A percentile compares a stretch with the other conserved stretches of the same genome.
Evolutionary conservation across 2,113 vertebrate genomes (phyloP).

Genomic region (Paracanthobrama guichenoti): DNA sequence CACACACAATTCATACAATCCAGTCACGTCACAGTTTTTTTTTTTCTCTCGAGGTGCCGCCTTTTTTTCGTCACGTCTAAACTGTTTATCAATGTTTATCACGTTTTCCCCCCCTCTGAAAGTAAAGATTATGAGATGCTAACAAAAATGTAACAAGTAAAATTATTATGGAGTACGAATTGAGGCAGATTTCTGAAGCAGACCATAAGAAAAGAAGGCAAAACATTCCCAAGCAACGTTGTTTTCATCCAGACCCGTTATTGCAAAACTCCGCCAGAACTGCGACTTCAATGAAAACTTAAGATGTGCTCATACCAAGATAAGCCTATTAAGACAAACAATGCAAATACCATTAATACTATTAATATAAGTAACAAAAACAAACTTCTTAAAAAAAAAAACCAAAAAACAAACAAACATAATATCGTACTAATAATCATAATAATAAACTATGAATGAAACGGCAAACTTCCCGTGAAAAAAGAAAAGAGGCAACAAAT

Average conservation of each 20-base stretch:
- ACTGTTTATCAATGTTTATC: not conserved
- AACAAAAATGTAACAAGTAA: fast-evolving
- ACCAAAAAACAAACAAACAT: no score
- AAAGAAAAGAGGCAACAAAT: not conserved
- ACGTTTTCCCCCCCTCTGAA: not conserved
- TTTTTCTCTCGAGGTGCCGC: not conserved
- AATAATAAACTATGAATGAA: not conserved
- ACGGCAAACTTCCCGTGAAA: not conserved
- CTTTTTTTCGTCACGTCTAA: conserved; percentile 14
- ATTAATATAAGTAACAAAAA: not conserved
- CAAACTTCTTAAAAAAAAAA: not conserved
- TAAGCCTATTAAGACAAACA: not conserved
- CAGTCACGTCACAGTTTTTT: not conserved
- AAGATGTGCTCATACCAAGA: not conserved
- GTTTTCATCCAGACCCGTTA: conserved; percentile 20
- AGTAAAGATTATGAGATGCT: not conserved
- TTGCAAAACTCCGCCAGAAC: not conserved
- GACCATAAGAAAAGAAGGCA: not conserved
- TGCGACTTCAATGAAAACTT: not conserved
- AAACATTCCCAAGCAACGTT: not conserved
- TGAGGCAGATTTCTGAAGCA: not conserved
- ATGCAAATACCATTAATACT: not conserved
- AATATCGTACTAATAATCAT: not conserved
- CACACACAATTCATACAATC: not conserved
- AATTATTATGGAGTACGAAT: not conserved